These are phyloP conservation scores for Atethmia centrago DNA, from an alignment of 2,888 invertebrate species.

Conservation along the genomic window DNA sequence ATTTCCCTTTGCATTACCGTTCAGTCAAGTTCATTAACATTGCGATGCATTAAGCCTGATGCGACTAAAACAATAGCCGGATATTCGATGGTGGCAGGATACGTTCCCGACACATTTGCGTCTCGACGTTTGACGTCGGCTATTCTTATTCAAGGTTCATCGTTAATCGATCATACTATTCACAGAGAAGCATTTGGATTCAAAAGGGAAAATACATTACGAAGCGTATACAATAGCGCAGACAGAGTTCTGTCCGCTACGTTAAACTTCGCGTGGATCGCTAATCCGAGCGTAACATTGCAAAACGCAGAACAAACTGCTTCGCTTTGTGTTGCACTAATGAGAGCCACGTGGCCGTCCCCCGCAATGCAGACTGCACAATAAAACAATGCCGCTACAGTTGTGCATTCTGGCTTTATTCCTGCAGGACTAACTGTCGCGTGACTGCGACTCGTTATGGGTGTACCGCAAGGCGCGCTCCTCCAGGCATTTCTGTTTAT, in stretches of 20 bases:
- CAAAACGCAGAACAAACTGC: constrained; percentile 89
- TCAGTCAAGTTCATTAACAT: constrained; percentile 72
- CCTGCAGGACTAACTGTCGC: constrained; percentile 87
- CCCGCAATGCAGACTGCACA: constrained; percentile 90
- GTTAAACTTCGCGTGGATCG: constrained; percentile 85
- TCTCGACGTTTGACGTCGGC: constrained; percentile 79
- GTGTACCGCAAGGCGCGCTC: constrained; percentile 80
- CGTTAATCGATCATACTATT: constrained; percentile 66
- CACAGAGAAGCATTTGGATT: constrained; percentile 27
- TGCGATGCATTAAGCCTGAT: constrained; percentile 70
- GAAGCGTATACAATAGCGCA: constrained; percentile 64
- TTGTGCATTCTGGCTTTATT: constrained; percentile 88
- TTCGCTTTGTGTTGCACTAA: constrained; percentile 89
- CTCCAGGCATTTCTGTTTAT: constrained; percentile 78
- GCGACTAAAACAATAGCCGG: constrained; percentile 82
- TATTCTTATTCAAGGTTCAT: constrained; percentile 76
- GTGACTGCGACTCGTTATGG: constrained; percentile 85
- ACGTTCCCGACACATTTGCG: constrained; percentile 80
- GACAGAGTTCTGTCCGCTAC: constrained; percentile 84
- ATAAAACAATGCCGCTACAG: constrained; percentile 88
- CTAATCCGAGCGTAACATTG: constrained; percentile 87
- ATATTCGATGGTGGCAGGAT: constrained; percentile 81
- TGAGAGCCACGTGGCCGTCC: constrained; percentile 90
- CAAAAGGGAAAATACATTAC: constrained; percentile 58
- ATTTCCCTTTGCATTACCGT: constrained; percentile 58